Conservation (phyloP, 2,797 vertebrate species). For the Rhyacichthys aspro region DNA sequence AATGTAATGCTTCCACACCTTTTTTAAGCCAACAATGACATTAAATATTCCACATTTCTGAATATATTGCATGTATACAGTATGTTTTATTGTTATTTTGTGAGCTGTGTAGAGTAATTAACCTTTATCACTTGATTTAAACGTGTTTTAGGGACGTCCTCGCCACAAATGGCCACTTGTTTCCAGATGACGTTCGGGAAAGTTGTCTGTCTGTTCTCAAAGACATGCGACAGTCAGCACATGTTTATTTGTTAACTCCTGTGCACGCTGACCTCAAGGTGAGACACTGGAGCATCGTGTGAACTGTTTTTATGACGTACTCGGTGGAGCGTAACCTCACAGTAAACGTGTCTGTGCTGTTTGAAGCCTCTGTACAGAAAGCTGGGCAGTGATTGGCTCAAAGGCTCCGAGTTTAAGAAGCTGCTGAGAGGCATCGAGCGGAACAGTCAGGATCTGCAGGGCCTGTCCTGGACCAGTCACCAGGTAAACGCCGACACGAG, state of each 20-base stretch:
- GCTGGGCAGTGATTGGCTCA: constrained; percentile 74
- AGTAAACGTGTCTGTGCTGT: background rate
- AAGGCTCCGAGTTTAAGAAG: constrained; percentile 29
- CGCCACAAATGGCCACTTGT: constrained; percentile 23
- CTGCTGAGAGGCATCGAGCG: constrained; percentile 46
- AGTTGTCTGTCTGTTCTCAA: constrained; percentile 49
- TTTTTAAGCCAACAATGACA: too few species aligned
- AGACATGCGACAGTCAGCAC: constrained; percentile 55
- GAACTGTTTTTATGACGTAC: too few species aligned
- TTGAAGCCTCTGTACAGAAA: constrained; percentile 66
- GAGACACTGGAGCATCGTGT: too few species aligned
- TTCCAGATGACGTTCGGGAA: constrained; percentile 37
- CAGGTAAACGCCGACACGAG: constrained; percentile 58
- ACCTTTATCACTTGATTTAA: background rate
- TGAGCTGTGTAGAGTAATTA: too few species aligned
- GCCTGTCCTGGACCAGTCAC: constrained; percentile 26
- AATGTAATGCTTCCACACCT: too few species aligned
- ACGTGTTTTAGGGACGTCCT: constrained; percentile 65
- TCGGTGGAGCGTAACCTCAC: too few species aligned
- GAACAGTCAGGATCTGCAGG: constrained; percentile 48
- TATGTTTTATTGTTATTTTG: too few species aligned
- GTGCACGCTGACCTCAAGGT: constrained; percentile 71
- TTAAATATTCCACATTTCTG: too few species aligned
- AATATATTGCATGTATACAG: too few species aligned
- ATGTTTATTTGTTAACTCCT: constrained; percentile 46